These are phyloP conservation scores for Morone saxatilis DNA, from an alignment of 2,113 vertebrate species.

Conservation along the genomic window DNA sequence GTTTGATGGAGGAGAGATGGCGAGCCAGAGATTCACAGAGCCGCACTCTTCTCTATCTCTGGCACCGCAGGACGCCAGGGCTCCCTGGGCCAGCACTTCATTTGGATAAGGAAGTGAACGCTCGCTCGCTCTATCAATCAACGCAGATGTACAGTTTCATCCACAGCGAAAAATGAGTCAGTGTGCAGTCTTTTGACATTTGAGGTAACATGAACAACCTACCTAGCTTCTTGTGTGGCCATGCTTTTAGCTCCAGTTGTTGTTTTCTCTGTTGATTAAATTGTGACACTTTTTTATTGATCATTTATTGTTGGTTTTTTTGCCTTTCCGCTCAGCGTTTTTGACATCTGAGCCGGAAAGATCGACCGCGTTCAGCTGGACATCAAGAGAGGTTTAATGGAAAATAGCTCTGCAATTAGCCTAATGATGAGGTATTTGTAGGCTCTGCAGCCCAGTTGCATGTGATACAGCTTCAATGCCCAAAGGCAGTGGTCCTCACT, in stretches of 20 bases:
- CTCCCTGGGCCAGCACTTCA: slow-evolving; percentile 41
- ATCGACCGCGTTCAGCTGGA: not conserved
- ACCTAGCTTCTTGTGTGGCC: not conserved
- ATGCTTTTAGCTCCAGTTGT: not conserved
- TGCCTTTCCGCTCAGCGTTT: not conserved
- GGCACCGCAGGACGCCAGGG: slow-evolving; percentile 48
- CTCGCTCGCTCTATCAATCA: slow-evolving; percentile 17
- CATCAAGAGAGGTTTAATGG: slow-evolving; percentile 32
- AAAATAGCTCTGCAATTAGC: slow-evolving; percentile 39
- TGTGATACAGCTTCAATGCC: slow-evolving; percentile 27
- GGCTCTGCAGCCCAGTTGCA: slow-evolving; percentile 10
- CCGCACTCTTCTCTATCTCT: slow-evolving; percentile 72
- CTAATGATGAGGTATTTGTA: slow-evolving; percentile 46
- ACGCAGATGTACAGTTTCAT: slow-evolving; percentile 47
- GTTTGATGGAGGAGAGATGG: slow-evolving; percentile 76
- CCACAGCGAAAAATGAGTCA: slow-evolving; percentile 3
- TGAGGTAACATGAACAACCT: slow-evolving; percentile 1
- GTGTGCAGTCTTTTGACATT: not conserved
- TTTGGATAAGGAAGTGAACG: slow-evolving; percentile 48
- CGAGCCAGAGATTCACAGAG: slow-evolving; percentile 79
- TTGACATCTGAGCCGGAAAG: not conserved
- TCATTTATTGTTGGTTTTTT: not conserved
- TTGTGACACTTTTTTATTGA: not conserved
- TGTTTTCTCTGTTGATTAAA: not conserved
- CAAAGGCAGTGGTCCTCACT: slow-evolving; percentile 26